A percentile compares a stretch with the other conserved stretches of the same genome.
Evolutionary conservation across 2,888 invertebrate genomes (phyloP).

Genomic region (Zootermopsis nevadensis): DNA sequence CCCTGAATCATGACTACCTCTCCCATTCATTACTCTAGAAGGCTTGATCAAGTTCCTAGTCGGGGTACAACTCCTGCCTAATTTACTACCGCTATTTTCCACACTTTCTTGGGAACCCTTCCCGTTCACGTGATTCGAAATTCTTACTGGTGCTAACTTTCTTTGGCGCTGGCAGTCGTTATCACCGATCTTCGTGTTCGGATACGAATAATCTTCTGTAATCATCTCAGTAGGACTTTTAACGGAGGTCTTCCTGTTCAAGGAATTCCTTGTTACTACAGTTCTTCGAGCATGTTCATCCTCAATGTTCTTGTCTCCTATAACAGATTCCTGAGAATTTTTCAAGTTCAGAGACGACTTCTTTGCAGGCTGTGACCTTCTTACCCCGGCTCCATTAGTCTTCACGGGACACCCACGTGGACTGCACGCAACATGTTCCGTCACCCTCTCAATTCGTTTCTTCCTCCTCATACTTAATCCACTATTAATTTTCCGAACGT

Average conservation of each 20-base stretch:
- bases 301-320: not conserved
- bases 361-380: not conserved
- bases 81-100: not conserved
- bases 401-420: not conserved
- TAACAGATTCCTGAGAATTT: not conserved
- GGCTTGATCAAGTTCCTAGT: not conserved
- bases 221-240: not conserved
- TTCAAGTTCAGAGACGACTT: not conserved
- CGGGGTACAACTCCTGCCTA: not conserved
- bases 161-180: not conserved
- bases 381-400: not conserved
- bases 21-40: not conserved
- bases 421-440: constrained; percentile 46
- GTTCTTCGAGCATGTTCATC: not conserved
- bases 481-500: not conserved
- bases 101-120: constrained; percentile 12
- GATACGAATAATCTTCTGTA: not conserved
- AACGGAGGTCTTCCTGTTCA: not conserved
- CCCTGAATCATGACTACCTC: not conserved
- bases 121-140: not conserved
- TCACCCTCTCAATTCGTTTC: constrained; percentile 49
- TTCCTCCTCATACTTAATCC: constrained; percentile 45
- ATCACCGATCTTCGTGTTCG: not conserved
- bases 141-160: not conserved
- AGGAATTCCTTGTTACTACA: not conserved